Evolutionary conservation across 2,888 invertebrate species (phyloP).

Genomic region (Coelogynopora nodosa): DNA sequence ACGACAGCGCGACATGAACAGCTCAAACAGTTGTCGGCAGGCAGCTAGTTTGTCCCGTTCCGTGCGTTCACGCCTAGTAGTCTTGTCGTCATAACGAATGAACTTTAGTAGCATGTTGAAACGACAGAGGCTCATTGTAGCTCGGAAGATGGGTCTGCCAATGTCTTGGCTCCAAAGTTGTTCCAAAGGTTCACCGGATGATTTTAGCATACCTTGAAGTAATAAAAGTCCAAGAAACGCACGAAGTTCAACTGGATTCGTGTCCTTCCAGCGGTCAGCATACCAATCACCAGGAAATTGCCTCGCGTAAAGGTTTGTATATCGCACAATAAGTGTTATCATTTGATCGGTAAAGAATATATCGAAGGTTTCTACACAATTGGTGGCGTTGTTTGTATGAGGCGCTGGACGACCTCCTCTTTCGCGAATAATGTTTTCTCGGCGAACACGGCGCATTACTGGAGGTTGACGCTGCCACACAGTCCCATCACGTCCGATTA

Average conservation of each 20-base stretch:
- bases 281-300: too few species aligned
- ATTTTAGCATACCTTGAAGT: neutral
- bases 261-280: neutral
- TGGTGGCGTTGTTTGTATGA: neutral
- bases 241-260: neutral
- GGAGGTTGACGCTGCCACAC: neutral
- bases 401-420: neutral
- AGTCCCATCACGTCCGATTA: neutral
- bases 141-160: neutral
- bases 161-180: neutral
- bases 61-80: neutral
- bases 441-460: neutral
- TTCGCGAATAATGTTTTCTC: neutral
- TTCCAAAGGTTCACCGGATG: too few species aligned
- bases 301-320: too few species aligned
- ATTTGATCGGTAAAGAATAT: neutral
- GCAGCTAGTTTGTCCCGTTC: neutral
- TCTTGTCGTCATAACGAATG: neutral
- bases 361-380: neutral
- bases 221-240: neutral
- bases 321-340: neutral
- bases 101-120: neutral
- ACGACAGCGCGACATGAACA: neutral
- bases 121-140: neutral
- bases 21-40: neutral